Evolutionary conservation across 2,888 invertebrate species (phyloP), one percentile per base, ranked within the genome.

Genomic region (Sphaerophoria rueppellii): DNA sequence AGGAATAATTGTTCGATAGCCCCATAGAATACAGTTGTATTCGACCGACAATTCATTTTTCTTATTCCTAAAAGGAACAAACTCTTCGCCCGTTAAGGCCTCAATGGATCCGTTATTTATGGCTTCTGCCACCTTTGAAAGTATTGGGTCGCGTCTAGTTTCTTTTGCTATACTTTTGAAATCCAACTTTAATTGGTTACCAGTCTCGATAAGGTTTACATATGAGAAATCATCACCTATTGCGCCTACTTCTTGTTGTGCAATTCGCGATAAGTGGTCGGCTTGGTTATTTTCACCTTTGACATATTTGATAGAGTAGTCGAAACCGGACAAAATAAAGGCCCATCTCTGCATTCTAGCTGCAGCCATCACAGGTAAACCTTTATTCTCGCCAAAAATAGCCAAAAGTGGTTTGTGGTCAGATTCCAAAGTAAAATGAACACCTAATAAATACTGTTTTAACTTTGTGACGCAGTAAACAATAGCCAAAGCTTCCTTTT

Each of bases 381-480:
- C 57, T 67, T 67, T 75, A 32, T 48, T 67, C 34, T 75, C 75
- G 16, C 75, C 75, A 37, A 75, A 75, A 14, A 65, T 65, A 9
- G 74, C 16, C 9, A 65, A 24, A 11, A 75, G 65, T 4, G 65
- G 57, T 35, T 73, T 73, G 11, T 75, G 75, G 32, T 71, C 71
- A 34, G 37, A 16, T 35, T 71, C 12, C 5, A 71, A 9, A 3
- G 12, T 50, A 50, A 69, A 69, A 40, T 32, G 12, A 32, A 32
- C 37, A n/a, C 54, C 60, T 7, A 72, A 6, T 11, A 72, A 40
- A 7, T 72, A 72, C 4, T 72, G 60, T n/a, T n/a, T n/a, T n/a
- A n/a, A n/a, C n/a, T n/a, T n/a, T n/a, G n/a, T n/a, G n/a, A n/a
- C n/a, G n/a, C n/a, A n/a, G n/a, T n/a, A n/a, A n/a, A n/a, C n/a